phyloP scores from a whole-genome alignment of 1,140 invertebrate genomes.

The Eurosta solidaginis region DNA sequence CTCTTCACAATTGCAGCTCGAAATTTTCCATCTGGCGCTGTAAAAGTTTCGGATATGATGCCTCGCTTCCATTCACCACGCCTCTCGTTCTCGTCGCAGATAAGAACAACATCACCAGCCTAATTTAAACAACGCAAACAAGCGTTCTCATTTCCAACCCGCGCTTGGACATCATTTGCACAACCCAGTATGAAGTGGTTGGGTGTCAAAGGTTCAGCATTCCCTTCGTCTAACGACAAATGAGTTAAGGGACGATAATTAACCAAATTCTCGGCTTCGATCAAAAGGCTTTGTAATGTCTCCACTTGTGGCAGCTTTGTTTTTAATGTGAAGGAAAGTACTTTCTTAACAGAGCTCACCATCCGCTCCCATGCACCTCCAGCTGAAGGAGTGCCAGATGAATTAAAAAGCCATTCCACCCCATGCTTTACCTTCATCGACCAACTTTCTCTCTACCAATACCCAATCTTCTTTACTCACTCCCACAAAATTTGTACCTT shows the following conservation, averaged over 20 bases:
- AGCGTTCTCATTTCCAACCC: not conserved
- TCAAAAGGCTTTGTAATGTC: slow-evolving; percentile 38
- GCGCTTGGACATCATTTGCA: not conserved
- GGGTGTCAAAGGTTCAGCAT: slow-evolving; percentile 36
- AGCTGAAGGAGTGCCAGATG: slow-evolving; percentile 16
- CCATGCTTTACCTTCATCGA: not conserved
- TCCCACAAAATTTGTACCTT: slow-evolving; percentile 32
- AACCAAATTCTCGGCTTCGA: slow-evolving; percentile 42
- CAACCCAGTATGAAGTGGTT: slow-evolving; percentile 34
- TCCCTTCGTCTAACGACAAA: slow-evolving; percentile 39
- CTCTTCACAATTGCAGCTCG: too few species aligned
- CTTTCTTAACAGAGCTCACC: slow-evolving; percentile 39
- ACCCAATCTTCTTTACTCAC: not conserved
- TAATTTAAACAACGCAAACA: not conserved
- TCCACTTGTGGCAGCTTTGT: slow-evolving; percentile 39
- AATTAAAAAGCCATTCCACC: slow-evolving; percentile 32
- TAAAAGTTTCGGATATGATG: not conserved
- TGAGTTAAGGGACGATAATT: slow-evolving; percentile 44
- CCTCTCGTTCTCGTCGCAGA: too few species aligned
- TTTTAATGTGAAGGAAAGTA: slow-evolving; percentile 38
- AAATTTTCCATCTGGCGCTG: too few species aligned
- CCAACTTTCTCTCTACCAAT: not conserved
- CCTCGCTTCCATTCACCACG: too few species aligned
- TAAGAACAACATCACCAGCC: slow-evolving; percentile 17
- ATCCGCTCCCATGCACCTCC: slow-evolving; percentile 44